phyloP scores from a whole-genome alignment of 1,140 invertebrate species.

The Brachionus paranguensis region DNA sequence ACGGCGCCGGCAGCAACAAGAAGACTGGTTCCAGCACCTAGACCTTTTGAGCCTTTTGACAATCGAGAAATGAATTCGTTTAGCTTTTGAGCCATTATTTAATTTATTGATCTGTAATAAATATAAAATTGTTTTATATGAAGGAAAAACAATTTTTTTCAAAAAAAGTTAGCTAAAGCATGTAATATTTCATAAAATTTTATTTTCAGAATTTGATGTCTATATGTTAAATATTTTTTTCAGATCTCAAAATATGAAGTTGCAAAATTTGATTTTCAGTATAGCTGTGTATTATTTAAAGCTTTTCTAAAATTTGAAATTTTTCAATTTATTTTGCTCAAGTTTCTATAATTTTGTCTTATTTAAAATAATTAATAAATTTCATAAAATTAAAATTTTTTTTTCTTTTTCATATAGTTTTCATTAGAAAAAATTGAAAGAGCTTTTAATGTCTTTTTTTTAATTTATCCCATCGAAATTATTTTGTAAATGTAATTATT shows the following conservation, averaged over 20 bases:
- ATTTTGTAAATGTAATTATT: too few relatives aligned
- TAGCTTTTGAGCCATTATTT: constrained; percentile 37
- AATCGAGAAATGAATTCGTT: constrained; percentile 27
- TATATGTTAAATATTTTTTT: background rate
- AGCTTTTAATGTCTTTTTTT: too few relatives aligned
- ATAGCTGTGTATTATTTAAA: background rate
- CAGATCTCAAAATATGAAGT: background rate
- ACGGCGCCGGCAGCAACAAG: constrained; percentile 3
- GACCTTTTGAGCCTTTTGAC: constrained; percentile 11
- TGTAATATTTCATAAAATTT: constrained; percentile 28
- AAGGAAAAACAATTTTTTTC: too few relatives aligned
- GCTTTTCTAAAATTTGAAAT: too few relatives aligned
- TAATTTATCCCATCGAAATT: too few relatives aligned
- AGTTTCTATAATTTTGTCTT: too few relatives aligned
- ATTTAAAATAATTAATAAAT: too few relatives aligned
- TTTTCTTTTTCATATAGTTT: too few relatives aligned
- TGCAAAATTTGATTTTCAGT: background rate
- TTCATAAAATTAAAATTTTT: too few relatives aligned
- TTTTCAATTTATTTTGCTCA: too few relatives aligned
- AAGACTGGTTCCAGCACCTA: background rate
- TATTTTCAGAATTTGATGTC: background rate
- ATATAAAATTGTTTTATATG: background rate
- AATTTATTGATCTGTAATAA: background rate
- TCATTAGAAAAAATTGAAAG: too few relatives aligned
- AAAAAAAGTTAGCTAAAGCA: background rate